These are phyloP conservation scores for Apodemia hepburni DNA, from an alignment of 2,888 invertebrate genomes.

Conservation along the genomic window DNA sequence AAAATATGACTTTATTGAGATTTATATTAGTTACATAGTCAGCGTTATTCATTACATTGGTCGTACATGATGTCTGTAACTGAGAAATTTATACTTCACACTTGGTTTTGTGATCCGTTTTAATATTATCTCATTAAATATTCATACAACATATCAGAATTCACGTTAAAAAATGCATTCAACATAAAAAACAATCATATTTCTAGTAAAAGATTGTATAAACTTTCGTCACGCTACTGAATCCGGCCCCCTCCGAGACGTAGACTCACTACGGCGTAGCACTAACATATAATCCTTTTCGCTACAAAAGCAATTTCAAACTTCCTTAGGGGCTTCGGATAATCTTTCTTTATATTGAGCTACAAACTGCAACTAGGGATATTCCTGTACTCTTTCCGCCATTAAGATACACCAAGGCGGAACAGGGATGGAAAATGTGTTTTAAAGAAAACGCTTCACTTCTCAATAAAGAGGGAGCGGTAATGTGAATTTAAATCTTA, in stretches of 20 bases:
- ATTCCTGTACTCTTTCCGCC: conserved; percentile 44
- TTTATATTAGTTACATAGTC: too few relatives aligned
- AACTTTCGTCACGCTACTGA: conserved; percentile 48
- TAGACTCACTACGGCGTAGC: conserved; percentile 73
- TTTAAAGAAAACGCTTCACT: conserved; percentile 65
- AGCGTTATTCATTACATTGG: too few relatives aligned
- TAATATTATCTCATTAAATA: neutral
- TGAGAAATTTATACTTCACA: too few relatives aligned
- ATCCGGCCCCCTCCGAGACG: conserved; percentile 51
- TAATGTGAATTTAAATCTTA: conserved; percentile 79
- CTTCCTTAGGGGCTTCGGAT: conserved; percentile 81
- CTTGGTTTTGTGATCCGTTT: neutral
- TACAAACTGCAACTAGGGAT: conserved; percentile 58
- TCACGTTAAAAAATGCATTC: conserved; percentile 9
- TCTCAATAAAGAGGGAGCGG: conserved; percentile 75
- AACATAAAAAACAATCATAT: conserved; percentile 14
- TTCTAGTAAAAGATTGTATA: conserved; percentile 24
- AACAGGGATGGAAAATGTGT: conserved; percentile 44
- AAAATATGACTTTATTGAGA: too few relatives aligned
- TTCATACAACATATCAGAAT: neutral
- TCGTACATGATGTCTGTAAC: too few relatives aligned
- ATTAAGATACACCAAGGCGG: conserved; percentile 28
- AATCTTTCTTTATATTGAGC: conserved; percentile 80
- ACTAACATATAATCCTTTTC: conserved; percentile 81
- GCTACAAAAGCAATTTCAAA: conserved; percentile 82